These are phyloP conservation scores for Tauraco hartlaubi DNA, from an alignment of 2,797 vertebrate genomes.

Conservation along the genomic window DNA sequence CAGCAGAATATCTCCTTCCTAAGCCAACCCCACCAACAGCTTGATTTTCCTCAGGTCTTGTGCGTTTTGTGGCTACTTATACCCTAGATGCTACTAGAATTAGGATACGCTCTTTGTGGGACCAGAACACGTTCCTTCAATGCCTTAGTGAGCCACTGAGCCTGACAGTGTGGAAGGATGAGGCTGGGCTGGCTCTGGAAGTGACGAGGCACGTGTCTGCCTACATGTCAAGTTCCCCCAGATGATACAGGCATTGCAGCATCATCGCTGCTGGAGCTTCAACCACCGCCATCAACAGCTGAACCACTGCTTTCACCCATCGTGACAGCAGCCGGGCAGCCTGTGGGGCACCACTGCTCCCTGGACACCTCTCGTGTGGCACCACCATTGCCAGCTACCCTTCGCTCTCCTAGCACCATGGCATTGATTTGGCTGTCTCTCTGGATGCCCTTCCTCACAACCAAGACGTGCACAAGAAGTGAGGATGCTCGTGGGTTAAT, in stretches of 20 bases:
- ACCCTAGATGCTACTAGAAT: background rate
- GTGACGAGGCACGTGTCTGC: rapidly evolving
- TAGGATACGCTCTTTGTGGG: background rate
- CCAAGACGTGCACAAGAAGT: rapidly evolving
- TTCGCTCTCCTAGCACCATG: background rate
- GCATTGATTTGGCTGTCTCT: background rate
- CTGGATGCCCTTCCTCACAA: background rate
- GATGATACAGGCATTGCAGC: rapidly evolving
- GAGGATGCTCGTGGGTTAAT: background rate
- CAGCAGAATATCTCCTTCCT: background rate
- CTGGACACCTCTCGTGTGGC: rapidly evolving
- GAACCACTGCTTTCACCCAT: background rate
- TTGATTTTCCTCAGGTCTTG: background rate
- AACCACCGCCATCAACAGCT: background rate
- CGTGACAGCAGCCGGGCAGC: rapidly evolving
- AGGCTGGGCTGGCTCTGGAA: background rate
- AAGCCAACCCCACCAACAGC: background rate
- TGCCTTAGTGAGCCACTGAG: background rate
- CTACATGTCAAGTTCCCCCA: rapidly evolving
- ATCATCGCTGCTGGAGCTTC: background rate
- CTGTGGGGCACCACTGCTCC: rapidly evolving
- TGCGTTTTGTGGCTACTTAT: background rate
- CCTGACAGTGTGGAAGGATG: rapidly evolving
- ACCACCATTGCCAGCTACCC: background rate
- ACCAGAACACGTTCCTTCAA: background rate